These are phyloP conservation scores for Bradypodion ventrale DNA, from an alignment of 2,797 vertebrate species.

Conservation along the genomic window DNA sequence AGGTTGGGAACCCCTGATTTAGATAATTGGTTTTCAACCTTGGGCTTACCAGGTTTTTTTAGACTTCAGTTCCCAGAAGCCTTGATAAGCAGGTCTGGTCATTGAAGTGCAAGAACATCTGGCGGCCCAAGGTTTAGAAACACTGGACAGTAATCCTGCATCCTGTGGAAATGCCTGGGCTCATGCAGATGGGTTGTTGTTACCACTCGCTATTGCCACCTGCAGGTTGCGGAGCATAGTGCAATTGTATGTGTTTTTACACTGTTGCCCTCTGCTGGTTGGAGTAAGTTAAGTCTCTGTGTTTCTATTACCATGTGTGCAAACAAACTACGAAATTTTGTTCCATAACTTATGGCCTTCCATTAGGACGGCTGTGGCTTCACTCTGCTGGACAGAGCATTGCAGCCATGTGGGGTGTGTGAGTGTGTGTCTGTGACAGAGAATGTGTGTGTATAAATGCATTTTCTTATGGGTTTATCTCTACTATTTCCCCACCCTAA, in stretches of 20 bases:
- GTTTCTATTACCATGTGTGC: too few relatives aligned
- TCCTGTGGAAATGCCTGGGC: too few relatives aligned
- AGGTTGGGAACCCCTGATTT: too few relatives aligned
- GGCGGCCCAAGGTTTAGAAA: too few relatives aligned
- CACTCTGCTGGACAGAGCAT: constrained; percentile 6
- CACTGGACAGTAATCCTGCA: too few relatives aligned
- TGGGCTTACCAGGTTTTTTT: too few relatives aligned
- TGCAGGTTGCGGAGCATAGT: not conserved
- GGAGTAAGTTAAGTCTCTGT: not conserved
- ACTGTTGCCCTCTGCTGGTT: constrained; percentile 42
- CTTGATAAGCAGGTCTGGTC: too few relatives aligned
- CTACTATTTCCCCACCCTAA: not conserved
- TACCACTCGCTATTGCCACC: not conserved
- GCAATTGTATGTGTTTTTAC: not conserved
- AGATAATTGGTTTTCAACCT: too few relatives aligned
- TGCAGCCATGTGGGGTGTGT: not conserved
- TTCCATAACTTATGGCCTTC: not conserved
- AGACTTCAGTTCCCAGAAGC: too few relatives aligned
- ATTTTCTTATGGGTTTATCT: not conserved
- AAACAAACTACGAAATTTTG: too few relatives aligned
- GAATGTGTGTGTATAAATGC: not conserved
- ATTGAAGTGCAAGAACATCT: too few relatives aligned
- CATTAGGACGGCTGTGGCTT: not conserved
- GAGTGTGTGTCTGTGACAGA: not conserved
- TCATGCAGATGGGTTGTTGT: too few relatives aligned